Evolutionary conservation across 2,113 vertebrate species (phyloP), one percentile per base, ranked within the genome.

Genomic region (Dipodomys merriami): DNA sequence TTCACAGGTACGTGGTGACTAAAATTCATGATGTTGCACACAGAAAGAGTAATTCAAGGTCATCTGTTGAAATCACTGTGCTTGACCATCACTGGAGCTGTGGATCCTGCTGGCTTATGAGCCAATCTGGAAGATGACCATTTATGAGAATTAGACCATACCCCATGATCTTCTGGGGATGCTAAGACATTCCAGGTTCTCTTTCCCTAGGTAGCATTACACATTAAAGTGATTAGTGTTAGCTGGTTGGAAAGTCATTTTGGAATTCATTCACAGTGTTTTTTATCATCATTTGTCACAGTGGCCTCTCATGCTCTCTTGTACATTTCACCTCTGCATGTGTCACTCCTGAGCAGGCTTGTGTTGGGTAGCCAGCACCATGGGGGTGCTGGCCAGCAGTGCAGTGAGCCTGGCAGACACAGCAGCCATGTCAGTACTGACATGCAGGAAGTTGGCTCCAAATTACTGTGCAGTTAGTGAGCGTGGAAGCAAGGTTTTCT

Each of bases 261-360:
- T 72, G 10, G 73, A 82, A 27, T 65, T 46, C 29, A 27, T 65
- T 46, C 29, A n/a, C 60, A 18, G 30, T 90, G 44, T 83, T 88
- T 65, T 86, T n/a, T 25, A 62, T 46, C 3, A 23, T 67, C 27
- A 19, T 64, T 93, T 83, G 27, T 60, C 33, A 53, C n/a, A 64
- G 73, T 93, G 81, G 71, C 62, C 39, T 86, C 29, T 91, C 85
- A 78, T 92, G 80, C 93, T 94, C 35, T 94, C 92, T 90, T 92
- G 89, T 94, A 62, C 96, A 97, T 95, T 94, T 94, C 91, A 97
- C 95, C 85, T 97, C 81, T 83, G 93, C 78, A 4, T 86, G 88
- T 95, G 93, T 96, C 94, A 90, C 74, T 72, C 92, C 69, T 94
- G 94, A 96, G 86, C 33, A 53, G 10, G 49, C 49, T 53, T 57